Evolutionary conservation across 2,797 vertebrate genomes (phyloP), one percentile per base, ranked within the genome.

Genomic region (Crocodylus rhombifer): DNA sequence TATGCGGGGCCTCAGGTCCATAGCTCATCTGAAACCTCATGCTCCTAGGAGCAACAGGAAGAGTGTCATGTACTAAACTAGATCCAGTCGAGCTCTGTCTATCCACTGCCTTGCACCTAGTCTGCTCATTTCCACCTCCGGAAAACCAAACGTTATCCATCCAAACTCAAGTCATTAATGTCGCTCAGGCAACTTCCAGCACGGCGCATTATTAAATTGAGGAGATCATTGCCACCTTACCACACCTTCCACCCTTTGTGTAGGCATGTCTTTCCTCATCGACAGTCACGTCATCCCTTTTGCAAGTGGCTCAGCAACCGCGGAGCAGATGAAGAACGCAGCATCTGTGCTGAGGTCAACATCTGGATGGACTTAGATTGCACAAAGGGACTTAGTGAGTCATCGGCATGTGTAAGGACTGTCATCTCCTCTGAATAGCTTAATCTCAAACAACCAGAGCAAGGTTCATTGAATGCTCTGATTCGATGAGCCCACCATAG

Each of bases 351-450:
- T 80, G 82, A 98, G 93, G 94, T 96, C 97, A 97, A 97, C 97
- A 97, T 98, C 96, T 97, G 97, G 96, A 97, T 95, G 95, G 94
- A 96, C 93, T 98, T 96, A 96, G 91, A 86, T 95, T 97, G 95
- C 94, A 94, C 92, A 95, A 92, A 96, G 81, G 93, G 95, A 97
- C 94, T 96, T 85, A 92, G 94, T 97, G 97, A 98, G 95, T 97
- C 97, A 98, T 81, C 80, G 69, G 92, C 91, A 88, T 88, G 91
- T 95, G 89, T 95, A 86, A 97, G 74, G 89, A 95, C 84, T 96
- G 96, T 97, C 96, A 96, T 96, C 95, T 97, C 91, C 95, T 97
- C 88, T 86, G 94, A 74, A 82, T 30, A 91, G 60, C 88, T 95
- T 94, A 51, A 84, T 91, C 58, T 94, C 91, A 91, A 96, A 91